These are phyloP conservation scores for Drosophila limbata DNA, from an alignment of 2,888 invertebrate genomes.

Conservation along the genomic window DNA sequence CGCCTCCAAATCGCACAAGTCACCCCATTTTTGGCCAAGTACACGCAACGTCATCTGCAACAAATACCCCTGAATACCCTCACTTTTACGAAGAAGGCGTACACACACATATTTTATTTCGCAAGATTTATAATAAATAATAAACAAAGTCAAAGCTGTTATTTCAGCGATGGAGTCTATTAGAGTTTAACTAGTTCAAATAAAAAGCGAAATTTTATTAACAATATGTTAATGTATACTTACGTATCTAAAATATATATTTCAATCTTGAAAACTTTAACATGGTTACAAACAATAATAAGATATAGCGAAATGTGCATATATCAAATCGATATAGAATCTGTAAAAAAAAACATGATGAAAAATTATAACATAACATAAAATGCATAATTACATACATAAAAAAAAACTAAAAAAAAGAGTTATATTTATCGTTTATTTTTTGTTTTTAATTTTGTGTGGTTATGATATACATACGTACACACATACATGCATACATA, in stretches of 20 bases:
- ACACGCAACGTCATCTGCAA: conserved; percentile 36
- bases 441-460: conserved; percentile 55
- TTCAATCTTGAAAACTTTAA: conserved; percentile 37
- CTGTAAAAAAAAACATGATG: conserved; percentile 24
- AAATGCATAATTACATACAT: conserved; percentile 17
- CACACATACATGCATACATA: conserved; percentile 32
- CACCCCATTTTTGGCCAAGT: conserved; percentile 33
- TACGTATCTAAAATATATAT: conserved; percentile 48
- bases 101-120: conserved; percentile 44
- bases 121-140: conserved; percentile 39
- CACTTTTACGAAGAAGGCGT: conserved; percentile 29
- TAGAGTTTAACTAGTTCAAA: conserved; percentile 76
- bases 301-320: conserved; percentile 25
- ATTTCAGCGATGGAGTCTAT: conserved; percentile 79
- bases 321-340: conserved; percentile 43
- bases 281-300: conserved; percentile 42
- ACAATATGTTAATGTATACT: conserved; percentile 51
- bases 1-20: conserved; percentile 17
- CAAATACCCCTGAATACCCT: conserved; percentile 2
- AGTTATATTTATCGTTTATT: conserved; percentile 64
- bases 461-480: conserved; percentile 26
- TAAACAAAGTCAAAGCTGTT: conserved; percentile 58
- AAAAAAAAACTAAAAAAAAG: conserved; percentile 45
- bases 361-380: not conserved
- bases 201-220: conserved; percentile 57